These are phyloP conservation scores for Myotis brandtii DNA, from an alignment of 2,113 vertebrate species.

Conservation along the genomic window DNA sequence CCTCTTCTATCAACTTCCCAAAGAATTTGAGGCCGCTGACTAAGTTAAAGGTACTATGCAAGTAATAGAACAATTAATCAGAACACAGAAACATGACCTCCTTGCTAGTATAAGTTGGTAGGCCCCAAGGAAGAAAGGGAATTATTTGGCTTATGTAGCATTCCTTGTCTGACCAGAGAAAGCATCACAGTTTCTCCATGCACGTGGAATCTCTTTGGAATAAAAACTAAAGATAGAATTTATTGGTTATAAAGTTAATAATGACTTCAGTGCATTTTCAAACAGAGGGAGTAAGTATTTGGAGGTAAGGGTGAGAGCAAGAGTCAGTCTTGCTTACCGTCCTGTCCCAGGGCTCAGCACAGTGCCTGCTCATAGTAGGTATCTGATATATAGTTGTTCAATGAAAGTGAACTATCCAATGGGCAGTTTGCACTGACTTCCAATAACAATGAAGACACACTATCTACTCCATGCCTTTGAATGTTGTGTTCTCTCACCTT, in stretches of 20 bases:
- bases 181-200: not conserved
- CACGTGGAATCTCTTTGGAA: not conserved
- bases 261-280: not conserved
- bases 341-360: not conserved
- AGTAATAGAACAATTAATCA: not conserved
- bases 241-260: not conserved
- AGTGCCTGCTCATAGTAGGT: not conserved
- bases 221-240: not conserved
- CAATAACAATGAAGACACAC: not conserved
- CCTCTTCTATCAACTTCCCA: not conserved
- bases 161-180: not conserved
- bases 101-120: not conserved
- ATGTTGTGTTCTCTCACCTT: not conserved
- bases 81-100: not conserved
- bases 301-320: not conserved
- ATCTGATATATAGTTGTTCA: not conserved
- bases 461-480: not conserved
- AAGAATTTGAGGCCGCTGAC: not conserved
- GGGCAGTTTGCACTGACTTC: not conserved
- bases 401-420: not conserved
- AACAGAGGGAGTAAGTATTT: not conserved
- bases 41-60: not conserved
- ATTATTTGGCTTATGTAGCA: not conserved
- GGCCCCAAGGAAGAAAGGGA: not conserved
- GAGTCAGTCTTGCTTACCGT: not conserved